Percentiles rank a stretch among this genome's conserved stretches.
These are phyloP conservation scores for Alligator mississippiensis DNA, from an alignment of 2,113 vertebrate species.

Conservation along the genomic window DNA sequence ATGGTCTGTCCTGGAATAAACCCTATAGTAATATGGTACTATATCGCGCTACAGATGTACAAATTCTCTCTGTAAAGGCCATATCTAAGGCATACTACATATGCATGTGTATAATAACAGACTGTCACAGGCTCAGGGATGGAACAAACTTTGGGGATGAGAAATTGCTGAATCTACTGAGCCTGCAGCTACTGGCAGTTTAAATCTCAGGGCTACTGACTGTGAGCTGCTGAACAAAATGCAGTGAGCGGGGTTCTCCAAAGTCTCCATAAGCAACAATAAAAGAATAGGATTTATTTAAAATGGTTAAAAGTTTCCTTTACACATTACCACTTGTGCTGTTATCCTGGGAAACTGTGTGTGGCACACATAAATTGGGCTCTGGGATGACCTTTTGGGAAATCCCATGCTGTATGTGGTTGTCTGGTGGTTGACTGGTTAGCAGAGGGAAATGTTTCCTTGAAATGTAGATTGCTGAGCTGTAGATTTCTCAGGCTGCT, in stretches of 20 bases:
- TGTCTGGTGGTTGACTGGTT: slow-evolving; percentile 69
- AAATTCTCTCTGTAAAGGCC: too few relatives aligned
- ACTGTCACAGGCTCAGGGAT: background rate
- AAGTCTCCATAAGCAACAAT: background rate
- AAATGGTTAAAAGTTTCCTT: slow-evolving; percentile 27
- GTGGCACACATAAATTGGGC: slow-evolving; percentile 45
- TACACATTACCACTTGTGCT: slow-evolving; percentile 14
- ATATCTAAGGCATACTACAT: too few relatives aligned
- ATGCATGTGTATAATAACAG: too few relatives aligned
- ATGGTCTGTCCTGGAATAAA: background rate
- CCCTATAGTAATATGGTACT: too few relatives aligned
- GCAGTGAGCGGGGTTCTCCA: background rate
- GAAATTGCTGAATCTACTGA: background rate
- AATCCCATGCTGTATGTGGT: slow-evolving; percentile 72
- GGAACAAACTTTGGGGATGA: background rate
- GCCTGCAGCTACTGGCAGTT: rapidly evolving
- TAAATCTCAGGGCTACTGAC: rapidly evolving
- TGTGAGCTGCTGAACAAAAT: slow-evolving; percentile 24
- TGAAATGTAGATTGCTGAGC: slow-evolving; percentile 64
- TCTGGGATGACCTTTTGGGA: slow-evolving; percentile 60
- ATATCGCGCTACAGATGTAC: too few relatives aligned
- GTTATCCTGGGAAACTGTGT: slow-evolving; percentile 53
- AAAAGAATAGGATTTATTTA: slow-evolving; percentile 57
- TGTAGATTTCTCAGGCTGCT: slow-evolving; percentile 44
- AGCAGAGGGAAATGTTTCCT: slow-evolving; percentile 62